A percentile compares a stretch with the other conserved stretches of the same genome.
These are phyloP conservation scores for Sardinella longiceps DNA, from an alignment of 2,797 vertebrate species.

Conservation along the genomic window DNA sequence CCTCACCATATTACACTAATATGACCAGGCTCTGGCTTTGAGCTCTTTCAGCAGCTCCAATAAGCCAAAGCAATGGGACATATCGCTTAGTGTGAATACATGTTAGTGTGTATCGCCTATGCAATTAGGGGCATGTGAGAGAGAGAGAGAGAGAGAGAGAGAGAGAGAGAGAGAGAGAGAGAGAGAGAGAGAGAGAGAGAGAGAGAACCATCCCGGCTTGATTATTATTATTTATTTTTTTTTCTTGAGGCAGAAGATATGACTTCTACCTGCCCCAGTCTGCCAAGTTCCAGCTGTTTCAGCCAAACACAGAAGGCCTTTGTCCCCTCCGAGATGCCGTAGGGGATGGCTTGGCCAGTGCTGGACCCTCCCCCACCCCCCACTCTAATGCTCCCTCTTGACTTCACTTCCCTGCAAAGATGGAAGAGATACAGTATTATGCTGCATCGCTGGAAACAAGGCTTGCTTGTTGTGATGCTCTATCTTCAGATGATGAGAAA, in stretches of 20 bases:
- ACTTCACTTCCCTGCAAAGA: neutral
- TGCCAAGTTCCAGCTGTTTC: neutral
- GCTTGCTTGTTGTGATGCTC: neutral
- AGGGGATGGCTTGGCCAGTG: neutral
- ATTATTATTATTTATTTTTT: no score
- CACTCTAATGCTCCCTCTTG: neutral
- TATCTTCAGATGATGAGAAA: neutral
- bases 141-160: no score
- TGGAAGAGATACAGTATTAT: neutral
- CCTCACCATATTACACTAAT: neutral
- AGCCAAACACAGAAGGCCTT: neutral
- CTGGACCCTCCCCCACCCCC: neutral
- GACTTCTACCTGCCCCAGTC: constrained; percentile 8
- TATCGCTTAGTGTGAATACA: neutral
- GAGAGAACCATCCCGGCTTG: no score
- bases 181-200: no score
- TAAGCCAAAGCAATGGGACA: neutral
- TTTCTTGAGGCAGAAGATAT: neutral
- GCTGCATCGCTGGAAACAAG: neutral
- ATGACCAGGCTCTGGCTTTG: neutral
- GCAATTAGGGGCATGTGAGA: neutral
- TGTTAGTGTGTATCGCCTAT: neutral
- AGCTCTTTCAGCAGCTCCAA: no score
- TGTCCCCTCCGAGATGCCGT: neutral
- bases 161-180: no score